A percentile compares a stretch with the other conserved stretches of the same genome.
These are phyloP conservation scores for Punctoribates punctum DNA, from an alignment of 2,888 invertebrate genomes.

Conservation along the genomic window DNA sequence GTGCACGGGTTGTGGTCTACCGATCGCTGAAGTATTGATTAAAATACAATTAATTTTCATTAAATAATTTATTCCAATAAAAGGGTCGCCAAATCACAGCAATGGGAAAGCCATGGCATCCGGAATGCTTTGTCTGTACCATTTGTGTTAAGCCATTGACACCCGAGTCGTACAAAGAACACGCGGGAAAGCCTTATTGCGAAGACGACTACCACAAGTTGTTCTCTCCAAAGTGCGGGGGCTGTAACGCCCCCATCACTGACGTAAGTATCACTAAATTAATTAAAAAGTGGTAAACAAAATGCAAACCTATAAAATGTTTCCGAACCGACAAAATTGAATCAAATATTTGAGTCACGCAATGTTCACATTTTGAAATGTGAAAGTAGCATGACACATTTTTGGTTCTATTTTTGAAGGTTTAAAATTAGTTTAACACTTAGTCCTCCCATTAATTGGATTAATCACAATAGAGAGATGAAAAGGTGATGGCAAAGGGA, in stretches of 20 bases:
- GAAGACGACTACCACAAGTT: slow-evolving; percentile 94
- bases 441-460: no score
- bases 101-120: slow-evolving; percentile 95
- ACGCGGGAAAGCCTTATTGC: slow-evolving; percentile 94
- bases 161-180: slow-evolving; percentile 96
- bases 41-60: background rate
- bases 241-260: slow-evolving; percentile 96
- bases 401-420: no score
- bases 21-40: slow-evolving; percentile 68
- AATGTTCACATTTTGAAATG: no score
- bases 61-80: background rate
- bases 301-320: no score
- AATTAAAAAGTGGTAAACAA: no score
- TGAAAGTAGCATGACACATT: no score
- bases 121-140: slow-evolving; percentile 98
- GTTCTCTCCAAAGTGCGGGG: slow-evolving; percentile 96
- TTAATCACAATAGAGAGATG: background rate
- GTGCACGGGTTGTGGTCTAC: slow-evolving; percentile 97
- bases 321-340: no score
- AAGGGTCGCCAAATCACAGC: slow-evolving; percentile 57
- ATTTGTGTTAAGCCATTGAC: slow-evolving; percentile 96
- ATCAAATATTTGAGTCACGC: no score
- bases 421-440: no score
- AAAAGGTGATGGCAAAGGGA: slow-evolving; percentile 60
- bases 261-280: slow-evolving; percentile 56